These are phyloP conservation scores for Fringilla coelebs DNA, from an alignment of 2,797 vertebrate species.

Conservation along the genomic window DNA sequence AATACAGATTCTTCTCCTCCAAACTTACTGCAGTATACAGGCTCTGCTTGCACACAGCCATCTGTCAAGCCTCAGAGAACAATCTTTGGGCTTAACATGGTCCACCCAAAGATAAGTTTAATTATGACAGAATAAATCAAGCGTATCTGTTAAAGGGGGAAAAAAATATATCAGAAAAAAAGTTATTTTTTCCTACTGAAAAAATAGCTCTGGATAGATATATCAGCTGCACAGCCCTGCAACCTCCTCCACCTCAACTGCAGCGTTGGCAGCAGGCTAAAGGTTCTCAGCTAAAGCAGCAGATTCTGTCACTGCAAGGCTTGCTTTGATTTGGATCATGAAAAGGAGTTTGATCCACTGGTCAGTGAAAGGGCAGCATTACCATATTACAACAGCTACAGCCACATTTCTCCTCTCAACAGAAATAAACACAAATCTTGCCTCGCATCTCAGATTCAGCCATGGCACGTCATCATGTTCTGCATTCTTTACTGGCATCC, in stretches of 20 bases:
- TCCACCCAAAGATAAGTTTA: background rate
- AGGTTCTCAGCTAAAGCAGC: background rate
- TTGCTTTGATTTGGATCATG: background rate
- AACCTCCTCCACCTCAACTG: conserved; percentile 21
- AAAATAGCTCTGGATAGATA: background rate
- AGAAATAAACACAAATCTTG: background rate
- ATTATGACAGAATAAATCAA: conserved; percentile 1
- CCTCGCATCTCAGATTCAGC: background rate
- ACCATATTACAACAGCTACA: background rate
- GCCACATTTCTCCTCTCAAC: background rate
- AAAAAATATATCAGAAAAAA: background rate
- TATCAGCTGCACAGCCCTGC: background rate
- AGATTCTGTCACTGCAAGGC: background rate
- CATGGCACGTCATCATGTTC: background rate
- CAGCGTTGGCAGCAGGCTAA: conserved; percentile 3
- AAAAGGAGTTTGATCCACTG: background rate
- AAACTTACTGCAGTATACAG: background rate
- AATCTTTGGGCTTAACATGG: background rate
- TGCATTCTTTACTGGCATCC: background rate
- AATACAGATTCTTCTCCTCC: background rate
- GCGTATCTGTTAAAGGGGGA: background rate
- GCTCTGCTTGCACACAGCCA: background rate
- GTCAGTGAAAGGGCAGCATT: conserved; percentile 20
- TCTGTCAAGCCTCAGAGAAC: background rate
- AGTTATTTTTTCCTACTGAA: background rate